Evolutionary conservation across 2,113 vertebrate genomes (phyloP), one percentile per base, ranked within the genome.

Genomic region (Atractosteus spatula): DNA sequence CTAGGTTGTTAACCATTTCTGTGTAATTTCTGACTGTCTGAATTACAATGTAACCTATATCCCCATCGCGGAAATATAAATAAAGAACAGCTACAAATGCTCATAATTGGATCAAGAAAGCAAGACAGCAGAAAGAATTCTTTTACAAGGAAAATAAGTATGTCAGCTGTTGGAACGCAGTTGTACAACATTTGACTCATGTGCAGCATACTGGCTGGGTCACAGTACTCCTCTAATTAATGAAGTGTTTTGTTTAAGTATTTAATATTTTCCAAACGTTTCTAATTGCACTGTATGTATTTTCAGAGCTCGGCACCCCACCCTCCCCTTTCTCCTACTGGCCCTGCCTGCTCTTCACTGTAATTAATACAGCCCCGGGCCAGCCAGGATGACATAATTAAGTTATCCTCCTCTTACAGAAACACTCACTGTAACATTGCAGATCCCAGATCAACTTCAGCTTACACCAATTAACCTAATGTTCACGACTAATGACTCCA

Each of bases 241-340:
- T 44, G 66, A 62, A 62, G 41, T 68, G 44, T 68, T 73, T 68
- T 12, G 55, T 62, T 51, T 42, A 66, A 47, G 66, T 8, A 61
- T 68, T 73, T 73, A 73, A 73, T 54, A 51, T 68, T 17, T 64
- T 63, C 69, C 70, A 71, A 71, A 63, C 66, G 11, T 68, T 62
- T 54, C 16, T 54, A 68, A 73, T 67, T 73, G 44, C 66, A 61
- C 11, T 62, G 56, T 71, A 56, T 47, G 13, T 12, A 42, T 62
- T 68, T 68, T 56, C 72, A 73, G 57, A 3, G 56, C 43, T n/a
- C 29, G 17, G 42, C 7, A 8, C 16, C 65, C 65, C 64, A 45
- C 65, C 64, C 56, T 64, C 63, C 29, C 42, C 43, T 56, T 56
- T 41, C 56, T 56, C 66, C 14, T 7, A 8, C 59, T 67, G 47